Percentiles rank a stretch among this genome's conserved stretches.
These are phyloP conservation scores for Carlito syrichta DNA, from an alignment of 2,113 vertebrate species.

Conservation along the genomic window DNA sequence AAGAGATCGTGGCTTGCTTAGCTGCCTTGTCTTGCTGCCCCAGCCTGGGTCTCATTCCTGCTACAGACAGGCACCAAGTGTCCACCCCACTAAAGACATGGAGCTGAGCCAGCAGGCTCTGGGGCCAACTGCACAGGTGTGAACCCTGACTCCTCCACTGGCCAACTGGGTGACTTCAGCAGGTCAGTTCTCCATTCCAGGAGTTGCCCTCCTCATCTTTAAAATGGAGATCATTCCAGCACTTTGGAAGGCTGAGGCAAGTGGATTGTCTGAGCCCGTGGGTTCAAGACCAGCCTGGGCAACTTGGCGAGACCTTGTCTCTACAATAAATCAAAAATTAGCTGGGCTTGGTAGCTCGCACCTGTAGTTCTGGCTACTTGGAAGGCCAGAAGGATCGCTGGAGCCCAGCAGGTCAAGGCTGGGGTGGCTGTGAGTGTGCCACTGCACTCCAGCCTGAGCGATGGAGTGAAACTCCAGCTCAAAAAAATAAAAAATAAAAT, in stretches of 20 bases:
- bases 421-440: too few relatives aligned
- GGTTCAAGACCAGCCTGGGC: neutral
- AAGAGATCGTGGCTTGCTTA: neutral
- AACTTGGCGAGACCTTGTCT: neutral
- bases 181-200: neutral
- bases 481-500: too few relatives aligned
- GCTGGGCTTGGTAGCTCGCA: too few relatives aligned
- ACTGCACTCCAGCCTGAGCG: too few relatives aligned
- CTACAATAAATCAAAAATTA: too few relatives aligned
- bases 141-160: neutral
- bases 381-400: too few relatives aligned
- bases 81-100: neutral
- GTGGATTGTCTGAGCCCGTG: neutral
- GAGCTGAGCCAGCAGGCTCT: neutral
- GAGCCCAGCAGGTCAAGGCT: too few relatives aligned
- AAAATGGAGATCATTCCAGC: neutral
- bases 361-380: too few relatives aligned
- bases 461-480: too few relatives aligned
- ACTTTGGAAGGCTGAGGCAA: neutral
- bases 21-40: neutral
- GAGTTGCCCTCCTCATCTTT: neutral
- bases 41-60: neutral
- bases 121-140: neutral
- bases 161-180: rapidly evolving
- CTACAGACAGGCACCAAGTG: neutral